phyloP scores from a whole-genome alignment of 2,888 invertebrate genomes.

The Clostera curtula region DNA sequence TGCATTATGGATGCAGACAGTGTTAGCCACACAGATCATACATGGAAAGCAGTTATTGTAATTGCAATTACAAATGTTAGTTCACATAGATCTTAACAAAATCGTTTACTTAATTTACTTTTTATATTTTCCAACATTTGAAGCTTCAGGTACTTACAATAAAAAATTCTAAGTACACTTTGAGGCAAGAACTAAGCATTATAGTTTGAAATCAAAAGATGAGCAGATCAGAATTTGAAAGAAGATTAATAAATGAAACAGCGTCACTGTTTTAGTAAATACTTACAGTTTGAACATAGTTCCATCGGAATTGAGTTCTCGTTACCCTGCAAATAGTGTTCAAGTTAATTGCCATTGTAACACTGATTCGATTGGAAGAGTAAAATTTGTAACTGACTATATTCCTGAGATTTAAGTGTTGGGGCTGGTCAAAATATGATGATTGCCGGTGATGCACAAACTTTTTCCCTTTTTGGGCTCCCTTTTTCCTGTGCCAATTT shows the following conservation, averaged over 20 bases:
- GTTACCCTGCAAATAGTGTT: conserved; percentile 85
- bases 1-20: conserved; percentile 14
- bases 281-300: conserved; percentile 97
- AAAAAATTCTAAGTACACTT: conserved; percentile 31
- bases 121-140: no score
- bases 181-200: conserved; percentile 40
- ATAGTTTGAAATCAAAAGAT: conserved; percentile 30
- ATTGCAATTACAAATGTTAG: conserved; percentile 11
- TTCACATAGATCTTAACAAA: conserved; percentile 12
- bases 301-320: conserved; percentile 97
- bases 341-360: neutral
- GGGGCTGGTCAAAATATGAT: no score
- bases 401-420: no score
- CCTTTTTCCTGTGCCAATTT: no score
- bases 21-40: conserved; percentile 26
- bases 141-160: conserved; percentile 32
- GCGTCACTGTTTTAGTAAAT: conserved; percentile 19
- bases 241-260: conserved; percentile 14
- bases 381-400: no score
- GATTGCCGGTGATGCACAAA: no score
- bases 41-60: conserved; percentile 25
- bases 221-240: conserved; percentile 21
- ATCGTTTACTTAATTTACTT: no score
- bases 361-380: no score
- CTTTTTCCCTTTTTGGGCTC: no score